phyloP scores from a whole-genome alignment of 2,113 vertebrate genomes.

The Muntiacus reevesi region DNA sequence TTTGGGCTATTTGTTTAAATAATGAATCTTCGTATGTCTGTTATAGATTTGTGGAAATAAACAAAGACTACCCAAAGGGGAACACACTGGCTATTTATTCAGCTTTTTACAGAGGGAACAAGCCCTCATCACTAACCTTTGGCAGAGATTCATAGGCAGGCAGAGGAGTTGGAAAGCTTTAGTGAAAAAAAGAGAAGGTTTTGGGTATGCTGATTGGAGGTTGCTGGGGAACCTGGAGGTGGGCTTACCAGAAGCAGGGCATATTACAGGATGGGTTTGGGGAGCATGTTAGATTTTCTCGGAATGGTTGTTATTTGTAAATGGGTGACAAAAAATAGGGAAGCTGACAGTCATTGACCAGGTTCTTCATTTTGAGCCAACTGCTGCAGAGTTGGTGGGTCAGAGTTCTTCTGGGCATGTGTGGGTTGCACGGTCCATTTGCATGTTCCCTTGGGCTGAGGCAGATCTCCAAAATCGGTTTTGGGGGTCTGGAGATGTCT shows the following conservation, averaged over 20 bases:
- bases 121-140: neutral
- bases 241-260: neutral
- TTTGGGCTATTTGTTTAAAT: neutral
- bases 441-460: neutral
- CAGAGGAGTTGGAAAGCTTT: neutral
- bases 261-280: neutral
- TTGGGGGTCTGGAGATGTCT: neutral
- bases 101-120: neutral
- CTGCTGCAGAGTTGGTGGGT: neutral
- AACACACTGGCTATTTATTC: neutral
- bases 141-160: neutral
- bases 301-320: neutral
- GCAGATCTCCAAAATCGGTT: neutral
- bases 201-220: neutral
- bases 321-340: neutral
- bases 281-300: neutral
- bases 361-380: neutral
- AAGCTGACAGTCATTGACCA: neutral
- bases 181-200: neutral
- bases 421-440: neutral
- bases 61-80: neutral
- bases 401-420: neutral
- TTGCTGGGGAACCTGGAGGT: neutral
- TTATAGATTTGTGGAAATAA: neutral
- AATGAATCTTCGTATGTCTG: neutral